Base-by-base conservation (phyloP, 2,797 vertebrate species). In the Alouatta caraya region DNA sequence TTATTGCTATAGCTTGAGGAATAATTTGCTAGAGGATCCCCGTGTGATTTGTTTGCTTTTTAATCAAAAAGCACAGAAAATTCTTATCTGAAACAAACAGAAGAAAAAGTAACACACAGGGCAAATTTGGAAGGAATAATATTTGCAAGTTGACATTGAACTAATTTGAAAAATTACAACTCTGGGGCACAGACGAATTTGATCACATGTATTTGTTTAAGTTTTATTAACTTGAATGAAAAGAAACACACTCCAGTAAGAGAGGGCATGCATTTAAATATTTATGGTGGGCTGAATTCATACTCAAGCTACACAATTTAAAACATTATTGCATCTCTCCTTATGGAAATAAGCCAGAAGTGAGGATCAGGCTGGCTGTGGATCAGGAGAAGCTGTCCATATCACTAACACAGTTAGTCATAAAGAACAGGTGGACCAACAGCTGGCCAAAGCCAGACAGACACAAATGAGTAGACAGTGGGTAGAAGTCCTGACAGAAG, bases 371-470 rank as follows among this genome's bases (percentile, higher is more conserved):
- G 12, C 52, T 78, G 64, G 30, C 39, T 85, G 70, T 78, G 73
- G 88, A 75, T 88, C n/a, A 85, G 57, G 33, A 94, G 67, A 85
- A 88, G 15, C 50, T 87, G 52, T 87, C 67, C 57, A 24, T 72
- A 28, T 72, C 67, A 78, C 52, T 97, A 44, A 79, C 26, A 19
- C 39, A 83, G 59, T 72, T 79, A 82, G 57, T 91, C 57, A 50
- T 6, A 78, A 93, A 79, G 76, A 95, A 97, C 96, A 98, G 97
- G 87, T 98, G 93, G 55, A 12, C 50, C 67, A 92, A 37, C 92
- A 97, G 92, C 93, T 97, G 94, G 26, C 46, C 61, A 89, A 50
- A 95, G 83, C 82, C 37, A 93, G 78, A 88, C 8, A 42, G n/a
- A 39, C 28, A 94, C 26, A 95, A 21, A 50, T 39, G 33, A 84